Evolutionary conservation across 2,797 vertebrate species (phyloP).

Genomic region (Macroramphosus scolopax): DNA sequence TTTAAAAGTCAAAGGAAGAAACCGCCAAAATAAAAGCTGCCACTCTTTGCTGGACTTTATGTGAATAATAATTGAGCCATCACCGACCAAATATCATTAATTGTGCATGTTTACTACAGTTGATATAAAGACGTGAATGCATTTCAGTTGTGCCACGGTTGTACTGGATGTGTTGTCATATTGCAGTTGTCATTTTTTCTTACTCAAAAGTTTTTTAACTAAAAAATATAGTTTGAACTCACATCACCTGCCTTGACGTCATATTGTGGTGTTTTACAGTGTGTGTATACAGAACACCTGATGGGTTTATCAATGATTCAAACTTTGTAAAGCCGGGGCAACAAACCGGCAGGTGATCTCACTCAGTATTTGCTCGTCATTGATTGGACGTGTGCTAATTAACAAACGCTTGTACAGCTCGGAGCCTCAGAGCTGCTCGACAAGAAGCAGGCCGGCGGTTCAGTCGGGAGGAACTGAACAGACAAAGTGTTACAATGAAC

Average conservation of each 20-base stretch:
- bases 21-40: too few species aligned
- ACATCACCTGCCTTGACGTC: too few species aligned
- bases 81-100: constrained; percentile 10
- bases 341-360: constrained; percentile 4
- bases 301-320: constrained; percentile 5
- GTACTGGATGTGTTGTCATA: constrained; percentile 16
- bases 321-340: constrained; percentile 2
- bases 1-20: neutral
- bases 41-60: too few species aligned
- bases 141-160: constrained; percentile 17
- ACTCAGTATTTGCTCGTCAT: constrained; percentile 1
- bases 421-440: too few species aligned
- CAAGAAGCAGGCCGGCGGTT: constrained; percentile 1
- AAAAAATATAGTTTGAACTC: too few species aligned
- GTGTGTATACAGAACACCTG: constrained; percentile 6
- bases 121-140: constrained; percentile 6
- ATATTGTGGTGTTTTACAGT: constrained; percentile 9
- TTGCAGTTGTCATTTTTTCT: too few species aligned
- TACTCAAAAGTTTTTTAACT: too few species aligned
- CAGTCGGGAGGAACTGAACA: too few species aligned
- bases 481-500: too few species aligned
- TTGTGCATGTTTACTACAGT: constrained; percentile 14
- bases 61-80: constrained; percentile 7
- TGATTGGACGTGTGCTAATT: too few species aligned
- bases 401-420: too few species aligned